phyloP scores from a whole-genome alignment of 2,888 invertebrate species.

The Cepaea hortensis region DNA sequence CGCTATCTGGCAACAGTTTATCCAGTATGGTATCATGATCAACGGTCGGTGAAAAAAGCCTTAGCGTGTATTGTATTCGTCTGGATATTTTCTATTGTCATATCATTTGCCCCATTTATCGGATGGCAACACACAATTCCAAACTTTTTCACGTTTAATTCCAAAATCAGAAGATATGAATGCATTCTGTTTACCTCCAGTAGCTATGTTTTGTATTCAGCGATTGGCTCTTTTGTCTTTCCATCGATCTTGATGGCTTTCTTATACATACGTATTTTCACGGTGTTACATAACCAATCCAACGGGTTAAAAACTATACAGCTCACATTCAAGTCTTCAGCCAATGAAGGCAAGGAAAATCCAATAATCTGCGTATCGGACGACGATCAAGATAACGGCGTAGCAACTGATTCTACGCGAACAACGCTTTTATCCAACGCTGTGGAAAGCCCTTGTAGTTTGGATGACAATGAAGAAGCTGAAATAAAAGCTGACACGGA shows the following conservation, averaged over 20 bases:
- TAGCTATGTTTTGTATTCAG: conserved; percentile 75
- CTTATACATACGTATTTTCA: conserved; percentile 75
- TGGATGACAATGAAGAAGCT: conserved; percentile 27
- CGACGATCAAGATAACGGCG: conserved; percentile 27
- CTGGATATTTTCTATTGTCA: conserved; percentile 75
- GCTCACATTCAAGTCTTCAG: neutral
- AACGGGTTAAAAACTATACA: conserved; percentile 43
- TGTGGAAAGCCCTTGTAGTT: conserved; percentile 24
- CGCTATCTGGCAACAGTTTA: conserved; percentile 76
- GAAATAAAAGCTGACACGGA: neutral
- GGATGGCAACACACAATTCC: conserved; percentile 72
- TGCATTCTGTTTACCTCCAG: conserved; percentile 74
- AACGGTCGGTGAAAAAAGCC: conserved; percentile 70
- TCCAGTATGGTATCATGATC: conserved; percentile 75
- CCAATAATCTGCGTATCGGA: conserved; percentile 39
- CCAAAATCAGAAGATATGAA: conserved; percentile 62
- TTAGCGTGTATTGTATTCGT: conserved; percentile 73
- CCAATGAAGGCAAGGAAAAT: neutral
- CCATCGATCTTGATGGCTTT: conserved; percentile 74
- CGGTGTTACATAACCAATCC: conserved; percentile 70
- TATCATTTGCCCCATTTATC: conserved; percentile 75
- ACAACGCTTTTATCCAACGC: conserved; percentile 41
- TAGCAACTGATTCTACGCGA: conserved; percentile 28
- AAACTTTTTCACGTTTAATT: conserved; percentile 64
- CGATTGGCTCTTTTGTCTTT: conserved; percentile 75